Percentiles rank a stretch among this genome's conserved stretches.
Evolutionary conservation across 2,113 vertebrate species (phyloP).

Genomic region (Callopanchax toddi): DNA sequence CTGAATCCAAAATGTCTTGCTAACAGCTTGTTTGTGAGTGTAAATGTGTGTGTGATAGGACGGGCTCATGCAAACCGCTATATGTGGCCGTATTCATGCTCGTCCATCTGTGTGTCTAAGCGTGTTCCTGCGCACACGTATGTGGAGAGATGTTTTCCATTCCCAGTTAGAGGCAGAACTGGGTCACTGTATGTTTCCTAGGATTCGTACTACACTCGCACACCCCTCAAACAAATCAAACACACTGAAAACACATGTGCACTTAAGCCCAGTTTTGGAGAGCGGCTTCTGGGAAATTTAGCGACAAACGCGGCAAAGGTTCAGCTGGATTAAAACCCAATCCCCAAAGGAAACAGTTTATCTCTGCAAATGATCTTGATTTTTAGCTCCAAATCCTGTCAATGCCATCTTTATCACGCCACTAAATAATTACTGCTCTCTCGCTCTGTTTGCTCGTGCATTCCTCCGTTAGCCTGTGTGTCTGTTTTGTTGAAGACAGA

Average conservation of each 20-base stretch:
- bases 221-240: constrained; percentile 20
- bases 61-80: constrained; percentile 12
- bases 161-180: constrained; percentile 57
- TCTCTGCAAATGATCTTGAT: constrained; percentile 64
- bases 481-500: background rate
- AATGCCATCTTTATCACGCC: constrained; percentile 47
- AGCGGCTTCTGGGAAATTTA: constrained; percentile 56
- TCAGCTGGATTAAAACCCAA: constrained; percentile 64
- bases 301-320: constrained; percentile 56
- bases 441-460: constrained; percentile 7
- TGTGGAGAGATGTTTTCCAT: constrained; percentile 24
- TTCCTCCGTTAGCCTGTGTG: background rate
- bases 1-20: constrained; percentile 66
- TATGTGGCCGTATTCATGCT: constrained; percentile 10
- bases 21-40: constrained; percentile 44
- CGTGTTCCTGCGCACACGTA: constrained; percentile 21
- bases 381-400: constrained; percentile 55
- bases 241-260: constrained; percentile 32
- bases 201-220: constrained; percentile 36
- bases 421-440: constrained; percentile 26
- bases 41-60: constrained; percentile 20
- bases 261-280: constrained; percentile 52
- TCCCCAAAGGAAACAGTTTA: constrained; percentile 72
- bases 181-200: constrained; percentile 50
- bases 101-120: constrained; percentile 29